Evolutionary conservation across 2,888 invertebrate species (phyloP), one percentile per base, ranked within the genome.

Genomic region (Himalopsyche tibetana): DNA sequence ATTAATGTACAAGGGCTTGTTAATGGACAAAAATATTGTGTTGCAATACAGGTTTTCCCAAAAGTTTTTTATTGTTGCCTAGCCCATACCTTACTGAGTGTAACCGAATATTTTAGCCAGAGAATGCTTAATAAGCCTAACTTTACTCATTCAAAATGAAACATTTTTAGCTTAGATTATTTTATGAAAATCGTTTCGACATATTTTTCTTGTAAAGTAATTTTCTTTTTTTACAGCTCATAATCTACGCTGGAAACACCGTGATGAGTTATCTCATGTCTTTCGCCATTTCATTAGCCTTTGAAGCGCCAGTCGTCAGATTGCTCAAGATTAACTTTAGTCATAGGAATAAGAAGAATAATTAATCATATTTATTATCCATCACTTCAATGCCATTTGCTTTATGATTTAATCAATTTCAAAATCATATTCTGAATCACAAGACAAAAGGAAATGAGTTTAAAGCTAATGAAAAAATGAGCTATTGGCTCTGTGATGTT

Each of bases 291-390:
- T 97, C 97, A 12, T 91, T 97, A 89, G 93, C 95, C 1, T 95
- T 97, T 90, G 97, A 97, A 90, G 96, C 97, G n/a, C 97, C 97
- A 0, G 94, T 96, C 82, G 96, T 97, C 80, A 94, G 96, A 89
- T 92, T 97, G 88, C 93, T 97, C 87, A 97, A 97, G 92, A 94
- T 97, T 89, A 91, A 93, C 86, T 92, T 94, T 40, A 63, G 69
- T 28, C n/a, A 40, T 28, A 40, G 15, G n/a, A 83, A 69, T 40
- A 80, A n/a, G 80, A 80, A 80, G n/a, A 36, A 80, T 80, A 42
- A 40, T 80, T 80, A 42, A 80, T 63, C 28, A 19, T 17, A 55
- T 5, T 55, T 55, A 4, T n/a, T 19, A 63, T 15, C 15, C 15
- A 51, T 51, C 51, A 51, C 15, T 51, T 51, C 51, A 15, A 51